Conservation (phyloP, 2,888 invertebrate genomes). For the Drosophila testacea region DNA sequence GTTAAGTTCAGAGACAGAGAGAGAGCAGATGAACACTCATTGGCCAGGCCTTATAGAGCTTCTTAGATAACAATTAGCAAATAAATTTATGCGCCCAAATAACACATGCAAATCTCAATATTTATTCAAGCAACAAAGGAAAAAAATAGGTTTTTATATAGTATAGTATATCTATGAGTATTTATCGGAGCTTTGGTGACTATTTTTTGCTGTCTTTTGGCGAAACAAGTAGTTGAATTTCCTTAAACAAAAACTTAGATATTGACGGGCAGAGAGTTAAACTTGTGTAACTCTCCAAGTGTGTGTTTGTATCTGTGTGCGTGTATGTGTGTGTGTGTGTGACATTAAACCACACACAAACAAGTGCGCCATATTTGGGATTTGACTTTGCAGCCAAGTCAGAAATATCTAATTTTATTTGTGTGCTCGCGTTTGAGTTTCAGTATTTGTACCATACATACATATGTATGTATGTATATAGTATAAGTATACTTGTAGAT, state of each 20-base stretch:
- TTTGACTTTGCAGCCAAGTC: constrained; percentile 79
- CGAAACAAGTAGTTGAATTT: constrained; percentile 79
- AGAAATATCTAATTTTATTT: constrained; percentile 47
- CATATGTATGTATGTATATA: background rate
- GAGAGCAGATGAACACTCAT: constrained; percentile 23
- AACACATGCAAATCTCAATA: constrained; percentile 54
- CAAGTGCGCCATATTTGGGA: constrained; percentile 81
- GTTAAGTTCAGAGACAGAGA: background rate
- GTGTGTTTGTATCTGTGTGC: constrained; percentile 26
- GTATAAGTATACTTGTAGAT: constrained; percentile 16
- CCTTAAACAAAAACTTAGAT: constrained; percentile 74
- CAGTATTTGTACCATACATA: constrained; percentile 31
- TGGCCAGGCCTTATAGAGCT: constrained; percentile 33
- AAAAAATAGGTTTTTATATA: constrained; percentile 24
- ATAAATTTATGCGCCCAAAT: constrained; percentile 62
- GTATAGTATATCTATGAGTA: constrained; percentile 27
- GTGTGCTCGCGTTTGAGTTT: constrained; percentile 48
- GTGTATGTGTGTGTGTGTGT: constrained; percentile 40
- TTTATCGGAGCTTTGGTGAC: constrained; percentile 60
- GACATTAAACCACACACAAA: constrained; percentile 78
- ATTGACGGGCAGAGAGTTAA: constrained; percentile 74
- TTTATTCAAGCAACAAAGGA: constrained; percentile 44
- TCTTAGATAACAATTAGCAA: constrained; percentile 67
- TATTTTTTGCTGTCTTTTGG: constrained; percentile 68
- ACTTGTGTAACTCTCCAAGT: constrained; percentile 52